phyloP scores from a whole-genome alignment of 2,797 vertebrate species.

The Kryptolebias ocellatus region DNA sequence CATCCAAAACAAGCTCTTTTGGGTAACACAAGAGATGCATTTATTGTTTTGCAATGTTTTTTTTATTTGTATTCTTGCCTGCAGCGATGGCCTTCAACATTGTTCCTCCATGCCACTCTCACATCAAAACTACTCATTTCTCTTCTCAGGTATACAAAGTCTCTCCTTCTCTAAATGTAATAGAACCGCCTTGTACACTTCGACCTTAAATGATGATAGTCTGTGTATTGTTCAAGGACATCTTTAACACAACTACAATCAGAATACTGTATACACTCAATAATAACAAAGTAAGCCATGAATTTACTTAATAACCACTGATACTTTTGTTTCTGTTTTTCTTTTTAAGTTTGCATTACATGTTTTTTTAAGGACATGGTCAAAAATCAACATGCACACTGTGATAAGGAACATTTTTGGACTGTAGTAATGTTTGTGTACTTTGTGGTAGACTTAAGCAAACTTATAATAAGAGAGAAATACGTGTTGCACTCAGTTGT shows the following conservation, averaged over 20 bases:
- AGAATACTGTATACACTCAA: slow-evolving; percentile 51
- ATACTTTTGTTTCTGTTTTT: slow-evolving; percentile 27
- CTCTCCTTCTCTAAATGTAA: slow-evolving; percentile 51
- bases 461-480: slow-evolving; percentile 23
- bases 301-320: slow-evolving; percentile 53
- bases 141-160: slow-evolving; percentile 63
- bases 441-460: slow-evolving; percentile 25
- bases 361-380: slow-evolving; percentile 12
- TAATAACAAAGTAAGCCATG: slow-evolving; percentile 48
- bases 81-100: slow-evolving; percentile 69
- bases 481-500: too few species aligned
- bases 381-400: slow-evolving; percentile 7
- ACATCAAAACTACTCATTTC: slow-evolving; percentile 70
- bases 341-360: slow-evolving; percentile 24
- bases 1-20: slow-evolving; percentile 61
- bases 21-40: slow-evolving; percentile 49
- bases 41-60: slow-evolving; percentile 59
- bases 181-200: slow-evolving; percentile 41
- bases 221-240: slow-evolving; percentile 72
- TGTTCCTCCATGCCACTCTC: slow-evolving; percentile 51
- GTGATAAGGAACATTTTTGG: slow-evolving; percentile 18
- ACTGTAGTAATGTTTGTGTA: slow-evolving; percentile 1
- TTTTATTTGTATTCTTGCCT: slow-evolving; percentile 64
- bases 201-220: slow-evolving; percentile 20
- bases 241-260: slow-evolving; percentile 56